Percentiles rank a stretch among this genome's conserved stretches.
Evolutionary conservation across 2,888 invertebrate species (phyloP).

Genomic region (Spilosoma lubricipeda): DNA sequence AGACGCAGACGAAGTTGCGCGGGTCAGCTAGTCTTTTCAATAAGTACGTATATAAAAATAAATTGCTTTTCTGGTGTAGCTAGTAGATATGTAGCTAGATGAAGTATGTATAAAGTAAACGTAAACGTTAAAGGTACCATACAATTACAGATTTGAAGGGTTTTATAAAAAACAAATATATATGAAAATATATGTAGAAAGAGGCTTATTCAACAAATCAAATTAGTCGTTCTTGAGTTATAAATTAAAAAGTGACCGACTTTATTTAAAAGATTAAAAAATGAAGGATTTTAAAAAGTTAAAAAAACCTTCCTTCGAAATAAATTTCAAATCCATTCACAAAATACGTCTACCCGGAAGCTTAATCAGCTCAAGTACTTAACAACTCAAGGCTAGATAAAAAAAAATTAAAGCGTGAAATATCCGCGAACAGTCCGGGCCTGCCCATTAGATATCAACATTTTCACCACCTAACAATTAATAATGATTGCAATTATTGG

Average conservation of each 20-base stretch:
- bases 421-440: slow-evolving; percentile 37
- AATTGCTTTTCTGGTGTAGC: no score
- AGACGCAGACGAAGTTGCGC: no score
- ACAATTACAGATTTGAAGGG: no score
- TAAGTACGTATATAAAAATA: no score
- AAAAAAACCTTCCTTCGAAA: slow-evolving; percentile 9
- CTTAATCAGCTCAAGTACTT: slow-evolving; percentile 26
- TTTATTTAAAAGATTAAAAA: not conserved
- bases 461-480: slow-evolving; percentile 51
- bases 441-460: slow-evolving; percentile 35
- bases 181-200: no score
- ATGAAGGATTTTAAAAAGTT: not conserved
- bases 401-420: slow-evolving; percentile 35
- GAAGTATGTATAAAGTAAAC: no score
- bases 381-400: slow-evolving; percentile 28
- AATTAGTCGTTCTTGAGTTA: not conserved
- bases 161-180: no score
- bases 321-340: not conserved
- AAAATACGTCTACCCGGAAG: slow-evolving; percentile 27
- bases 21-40: no score
- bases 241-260: not conserved
- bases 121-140: no score
- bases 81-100: no score
- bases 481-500: slow-evolving; percentile 47
- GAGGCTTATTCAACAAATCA: not conserved